Evolutionary conservation across 2,113 vertebrate genomes (phyloP).

Genomic region (Clupea harengus): DNA sequence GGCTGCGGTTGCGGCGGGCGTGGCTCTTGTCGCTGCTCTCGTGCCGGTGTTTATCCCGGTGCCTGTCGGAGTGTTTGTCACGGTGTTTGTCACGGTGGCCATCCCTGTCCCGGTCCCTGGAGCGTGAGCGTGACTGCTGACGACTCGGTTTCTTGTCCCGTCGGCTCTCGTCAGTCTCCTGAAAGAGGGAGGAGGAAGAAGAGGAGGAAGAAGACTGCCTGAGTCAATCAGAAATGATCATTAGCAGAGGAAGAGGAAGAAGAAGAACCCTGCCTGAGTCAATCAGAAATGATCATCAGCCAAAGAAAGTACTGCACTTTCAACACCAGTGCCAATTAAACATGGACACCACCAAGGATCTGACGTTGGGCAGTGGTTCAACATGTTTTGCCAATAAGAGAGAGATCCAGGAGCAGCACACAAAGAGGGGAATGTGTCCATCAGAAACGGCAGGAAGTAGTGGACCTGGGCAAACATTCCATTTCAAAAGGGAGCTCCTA

Average conservation of each 20-base stretch:
- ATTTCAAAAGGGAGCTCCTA: neutral
- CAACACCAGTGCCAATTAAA: neutral
- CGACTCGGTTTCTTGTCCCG: slow-evolving; percentile 68
- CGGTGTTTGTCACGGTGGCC: slow-evolving; percentile 62
- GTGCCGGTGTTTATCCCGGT: slow-evolving; percentile 66
- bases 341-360: too few relatives aligned
- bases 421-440: too few relatives aligned
- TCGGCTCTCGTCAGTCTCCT: slow-evolving; percentile 70
- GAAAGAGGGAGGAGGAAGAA: slow-evolving; percentile 26
- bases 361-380: too few relatives aligned
- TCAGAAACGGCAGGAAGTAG: too few relatives aligned
- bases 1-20: slow-evolving; percentile 64
- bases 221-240: neutral
- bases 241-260: neutral
- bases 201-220: neutral
- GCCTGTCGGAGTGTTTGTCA: slow-evolving; percentile 49
- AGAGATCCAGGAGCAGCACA: neutral
- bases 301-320: neutral
- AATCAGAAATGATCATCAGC: neutral
- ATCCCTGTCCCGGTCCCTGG: slow-evolving; percentile 75
- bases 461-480: too few relatives aligned
- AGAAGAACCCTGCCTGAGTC: neutral
- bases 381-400: neutral
- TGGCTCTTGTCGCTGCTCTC: slow-evolving; percentile 68
- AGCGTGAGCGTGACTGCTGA: slow-evolving; percentile 66